Base-by-base conservation (phyloP, 2,113 vertebrate species). In the Ancistrus triradiatus region DNA sequence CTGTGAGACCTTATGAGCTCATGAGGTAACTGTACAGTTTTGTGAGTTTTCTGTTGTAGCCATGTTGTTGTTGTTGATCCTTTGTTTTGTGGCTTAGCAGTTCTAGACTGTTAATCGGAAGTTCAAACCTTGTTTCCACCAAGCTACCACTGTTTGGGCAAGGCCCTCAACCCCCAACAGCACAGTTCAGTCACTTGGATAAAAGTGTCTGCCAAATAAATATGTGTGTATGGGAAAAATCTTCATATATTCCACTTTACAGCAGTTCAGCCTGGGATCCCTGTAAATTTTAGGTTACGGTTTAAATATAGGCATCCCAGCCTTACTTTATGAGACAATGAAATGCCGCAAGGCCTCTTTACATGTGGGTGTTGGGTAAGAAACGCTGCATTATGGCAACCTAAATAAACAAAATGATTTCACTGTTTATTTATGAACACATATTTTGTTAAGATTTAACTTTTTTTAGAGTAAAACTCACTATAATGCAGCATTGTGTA, bases 151-250 rank as follows among this genome's bases (percentile, higher is more conserved):
- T n/a, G n/a, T n/a, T n/a, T n/a, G n/a, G n/a, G n/a, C n/a, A n/a
- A n/a, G n/a, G n/a, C n/a, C n/a, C n/a, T n/a, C n/a, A n/a, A n/a
- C n/a, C n/a, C n/a, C n/a, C n/a, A n/a, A n/a, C n/a, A n/a, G n/a
- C n/a, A n/a, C n/a, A n/a, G n/a, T n/a, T n/a, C n/a, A n/a, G n/a
- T n/a, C n/a, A n/a, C n/a, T n/a, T n/a, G n/a, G n/a, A n/a, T n/a
- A n/a, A n/a, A n/a, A n/a, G n/a, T n/a, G n/a, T n/a, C n/a, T n/a
- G n/a, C n/a, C n/a, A n/a, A n/a, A n/a, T n/a, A n/a, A n/a, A n/a
- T n/a, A n/a, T n/a, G n/a, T n/a, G 55, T 6, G 13, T 18, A 58
- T 57, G 14, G 53, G 37, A 25, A 65, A n/a, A 80, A 55, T 78
- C 63, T 74, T 77, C 53, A 49, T 46, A 55, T 55, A 44, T 11